Conservation (phyloP, 1,140 invertebrate genomes). For the Berghia stephanieae region DNA sequence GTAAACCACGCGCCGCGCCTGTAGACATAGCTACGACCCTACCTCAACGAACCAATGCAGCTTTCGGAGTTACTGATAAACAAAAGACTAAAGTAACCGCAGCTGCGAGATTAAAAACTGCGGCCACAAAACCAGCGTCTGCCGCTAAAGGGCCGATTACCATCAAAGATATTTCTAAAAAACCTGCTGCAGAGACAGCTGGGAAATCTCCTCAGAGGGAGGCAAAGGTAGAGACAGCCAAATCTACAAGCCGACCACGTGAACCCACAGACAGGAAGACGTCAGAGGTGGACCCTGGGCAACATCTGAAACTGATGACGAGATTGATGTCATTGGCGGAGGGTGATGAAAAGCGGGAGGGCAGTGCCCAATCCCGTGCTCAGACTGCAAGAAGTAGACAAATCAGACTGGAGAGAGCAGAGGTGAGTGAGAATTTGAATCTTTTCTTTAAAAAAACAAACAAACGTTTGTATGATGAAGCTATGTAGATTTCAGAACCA, state of each 20-base stretch:
- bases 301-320: no score
- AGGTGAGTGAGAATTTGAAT: no score
- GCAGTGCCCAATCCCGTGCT: no score
- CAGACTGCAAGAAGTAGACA: no score
- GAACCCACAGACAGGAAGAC: no score
- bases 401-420: no score
- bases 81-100: not conserved
- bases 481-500: no score
- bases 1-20: not conserved
- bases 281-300: no score
- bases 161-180: slow-evolving; percentile 4
- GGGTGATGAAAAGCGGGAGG: not conserved
- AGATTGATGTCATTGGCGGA: slow-evolving; percentile 2
- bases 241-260: not conserved
- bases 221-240: not conserved
- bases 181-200: not conserved
- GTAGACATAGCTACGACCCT: not conserved
- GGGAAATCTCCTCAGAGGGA: not conserved
- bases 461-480: no score
- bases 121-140: no score
- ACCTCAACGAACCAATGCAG: not conserved
- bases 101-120: not conserved
- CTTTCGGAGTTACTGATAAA: not conserved
- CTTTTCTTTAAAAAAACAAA: no score
- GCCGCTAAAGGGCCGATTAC: not conserved